These are phyloP conservation scores for Drosophila fuyamai DNA, from an alignment of 1,140 invertebrate genomes.

Conservation along the genomic window DNA sequence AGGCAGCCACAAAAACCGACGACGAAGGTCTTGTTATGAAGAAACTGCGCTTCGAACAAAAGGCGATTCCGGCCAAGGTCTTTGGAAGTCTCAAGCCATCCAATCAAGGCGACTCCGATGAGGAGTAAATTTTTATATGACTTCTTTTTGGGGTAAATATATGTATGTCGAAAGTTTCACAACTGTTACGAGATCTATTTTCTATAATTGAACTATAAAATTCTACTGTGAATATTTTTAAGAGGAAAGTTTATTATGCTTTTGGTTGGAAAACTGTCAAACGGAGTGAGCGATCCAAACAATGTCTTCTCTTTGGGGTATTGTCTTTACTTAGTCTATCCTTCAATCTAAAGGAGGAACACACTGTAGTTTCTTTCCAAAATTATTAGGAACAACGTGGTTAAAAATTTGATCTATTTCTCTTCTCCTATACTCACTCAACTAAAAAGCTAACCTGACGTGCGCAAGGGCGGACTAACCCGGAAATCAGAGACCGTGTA, in stretches of 20 bases:
- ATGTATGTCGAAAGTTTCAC: not conserved
- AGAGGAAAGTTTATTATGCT: not conserved
- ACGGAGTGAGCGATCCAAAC: not conserved
- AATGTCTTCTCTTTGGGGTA: conserved; percentile 1
- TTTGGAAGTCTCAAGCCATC: conserved; percentile 90
- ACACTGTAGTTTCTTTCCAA: conserved; percentile 22
- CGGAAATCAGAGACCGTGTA: conserved; percentile 8
- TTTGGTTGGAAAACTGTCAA: not conserved
- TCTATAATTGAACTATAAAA: not conserved
- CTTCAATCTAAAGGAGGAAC: conserved; percentile 12
- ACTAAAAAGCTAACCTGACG: not conserved
- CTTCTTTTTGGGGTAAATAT: not conserved
- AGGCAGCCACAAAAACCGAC: conserved; percentile 80
- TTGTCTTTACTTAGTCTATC: conserved; percentile 5
- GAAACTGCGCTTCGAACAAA: conserved; percentile 91
- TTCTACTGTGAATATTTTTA: not conserved
- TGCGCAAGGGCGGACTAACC: conserved; percentile 1
- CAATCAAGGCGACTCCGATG: conserved; percentile 59
- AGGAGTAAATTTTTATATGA: conserved; percentile 48
- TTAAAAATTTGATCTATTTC: conserved; percentile 3
- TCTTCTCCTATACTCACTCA: not conserved
- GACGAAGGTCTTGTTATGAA: conserved; percentile 86
- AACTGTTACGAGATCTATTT: not conserved
- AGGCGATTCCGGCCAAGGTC: conserved; percentile 92
- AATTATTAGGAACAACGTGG: conserved; percentile 19